These are phyloP conservation scores for Eurytoma californica DNA, from an alignment of 2,888 invertebrate genomes.

Conservation along the genomic window DNA sequence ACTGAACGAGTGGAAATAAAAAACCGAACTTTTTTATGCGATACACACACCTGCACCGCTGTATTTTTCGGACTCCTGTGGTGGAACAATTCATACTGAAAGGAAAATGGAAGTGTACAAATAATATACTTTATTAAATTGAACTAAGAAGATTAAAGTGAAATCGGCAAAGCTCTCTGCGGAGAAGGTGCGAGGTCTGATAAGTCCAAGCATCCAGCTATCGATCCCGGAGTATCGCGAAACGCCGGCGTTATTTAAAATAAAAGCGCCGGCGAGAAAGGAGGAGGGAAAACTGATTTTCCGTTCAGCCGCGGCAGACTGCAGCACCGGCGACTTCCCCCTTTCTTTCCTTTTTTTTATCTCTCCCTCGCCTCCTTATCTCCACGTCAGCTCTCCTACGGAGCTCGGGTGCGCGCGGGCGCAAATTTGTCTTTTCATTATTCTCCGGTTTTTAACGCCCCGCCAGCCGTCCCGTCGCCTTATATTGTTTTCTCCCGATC, in stretches of 20 bases:
- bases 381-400: slow-evolving; percentile 15
- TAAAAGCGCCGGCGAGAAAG: background rate
- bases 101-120: background rate
- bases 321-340: slow-evolving; percentile 1
- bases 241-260: slow-evolving; percentile 21
- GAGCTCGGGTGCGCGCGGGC: slow-evolving; percentile 2
- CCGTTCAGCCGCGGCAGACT: background rate
- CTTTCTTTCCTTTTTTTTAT: background rate
- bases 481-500: slow-evolving; percentile 42
- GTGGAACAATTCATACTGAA: too few species aligned
- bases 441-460: slow-evolving; percentile 35
- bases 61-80: too few species aligned
- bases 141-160: background rate
- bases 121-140: background rate
- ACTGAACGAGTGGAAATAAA: too few species aligned
- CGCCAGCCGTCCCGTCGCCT: background rate
- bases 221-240: slow-evolving; percentile 7
- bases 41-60: too few species aligned
- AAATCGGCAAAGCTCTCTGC: too few species aligned
- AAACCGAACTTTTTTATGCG: too few species aligned
- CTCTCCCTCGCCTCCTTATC: background rate
- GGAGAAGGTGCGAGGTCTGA: background rate
- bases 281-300: slow-evolving; percentile 41
- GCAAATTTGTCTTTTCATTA: slow-evolving; percentile 58
- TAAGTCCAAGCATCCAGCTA: background rate